phyloP scores from a whole-genome alignment of 2,888 invertebrate genomes.

The Drosophila vallismaia region DNA sequence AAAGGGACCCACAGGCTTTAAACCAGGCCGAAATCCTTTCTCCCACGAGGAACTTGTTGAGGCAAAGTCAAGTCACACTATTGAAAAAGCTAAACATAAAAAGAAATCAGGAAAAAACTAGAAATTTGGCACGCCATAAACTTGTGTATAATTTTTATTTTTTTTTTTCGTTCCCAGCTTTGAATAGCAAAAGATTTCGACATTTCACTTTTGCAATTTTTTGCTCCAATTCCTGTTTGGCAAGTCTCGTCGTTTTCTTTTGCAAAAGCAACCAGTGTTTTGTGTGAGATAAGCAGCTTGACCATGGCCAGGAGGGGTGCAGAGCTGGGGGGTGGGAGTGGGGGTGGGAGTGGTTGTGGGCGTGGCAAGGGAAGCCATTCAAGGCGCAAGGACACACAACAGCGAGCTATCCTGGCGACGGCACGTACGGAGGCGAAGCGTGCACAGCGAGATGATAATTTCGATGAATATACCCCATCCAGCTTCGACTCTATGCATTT shows the following conservation, averaged over 20 bases:
- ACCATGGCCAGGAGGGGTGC: conserved; percentile 13
- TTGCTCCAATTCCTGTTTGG: conserved; percentile 66
- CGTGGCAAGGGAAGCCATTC: conserved; percentile 6
- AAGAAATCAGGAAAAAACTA: conserved; percentile 15
- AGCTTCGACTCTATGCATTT: conserved; percentile 33
- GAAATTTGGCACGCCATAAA: conserved; percentile 55
- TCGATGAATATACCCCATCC: conserved; percentile 60
- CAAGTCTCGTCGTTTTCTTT: conserved; percentile 47
- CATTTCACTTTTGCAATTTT: conserved; percentile 58
- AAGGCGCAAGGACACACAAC: conserved; percentile 55
- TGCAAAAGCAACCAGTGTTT: conserved; percentile 73
- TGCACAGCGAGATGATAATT: conserved; percentile 68
- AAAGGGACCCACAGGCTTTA: conserved; percentile 3
- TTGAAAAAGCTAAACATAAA: conserved; percentile 14
- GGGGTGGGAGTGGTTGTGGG: background rate
- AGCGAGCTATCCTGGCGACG: conserved; percentile 32
- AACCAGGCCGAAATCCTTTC: conserved; percentile 5
- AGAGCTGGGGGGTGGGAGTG: too few species aligned
- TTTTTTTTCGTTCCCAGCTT: conserved; percentile 33
- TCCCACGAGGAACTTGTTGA: conserved; percentile 66
- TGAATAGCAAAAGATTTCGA: conserved; percentile 47
- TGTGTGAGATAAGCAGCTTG: conserved; percentile 72
- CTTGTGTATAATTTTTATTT: conserved; percentile 51
- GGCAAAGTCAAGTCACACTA: conserved; percentile 46
- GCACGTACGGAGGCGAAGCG: conserved; percentile 59